phyloP scores from a whole-genome alignment of 2,888 invertebrate species.

The Pterostichus madidus region DNA sequence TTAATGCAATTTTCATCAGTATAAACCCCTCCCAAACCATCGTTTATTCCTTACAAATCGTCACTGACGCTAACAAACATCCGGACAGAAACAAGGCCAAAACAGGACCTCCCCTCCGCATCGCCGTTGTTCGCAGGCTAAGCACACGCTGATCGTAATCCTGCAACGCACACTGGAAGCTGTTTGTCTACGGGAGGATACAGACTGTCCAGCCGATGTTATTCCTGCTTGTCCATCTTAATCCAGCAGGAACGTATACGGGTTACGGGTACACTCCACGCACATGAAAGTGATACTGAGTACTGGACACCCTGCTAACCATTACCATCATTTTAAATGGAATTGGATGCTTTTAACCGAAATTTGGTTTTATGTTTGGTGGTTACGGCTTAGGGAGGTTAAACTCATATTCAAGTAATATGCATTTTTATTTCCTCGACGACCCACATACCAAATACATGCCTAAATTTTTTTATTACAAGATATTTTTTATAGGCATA shows the following conservation, averaged over 20 bases:
- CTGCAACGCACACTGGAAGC: background rate
- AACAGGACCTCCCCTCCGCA: no score
- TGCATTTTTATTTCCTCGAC: no score
- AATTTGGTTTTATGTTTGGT: slow-evolving; percentile 24
- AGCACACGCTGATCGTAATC: background rate
- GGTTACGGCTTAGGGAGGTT: background rate
- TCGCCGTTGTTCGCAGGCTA: no score
- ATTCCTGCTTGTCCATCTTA: slow-evolving; percentile 64
- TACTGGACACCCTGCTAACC: background rate
- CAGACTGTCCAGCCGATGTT: slow-evolving; percentile 59
- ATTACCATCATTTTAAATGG: slow-evolving; percentile 17
- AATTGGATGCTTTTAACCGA: slow-evolving; percentile 22
- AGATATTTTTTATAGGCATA: no score
- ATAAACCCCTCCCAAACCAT: no score
- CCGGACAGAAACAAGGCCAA: no score
- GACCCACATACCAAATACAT: no score
- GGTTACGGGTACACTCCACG: background rate
- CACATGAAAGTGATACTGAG: background rate
- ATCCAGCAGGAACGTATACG: slow-evolving; percentile 58
- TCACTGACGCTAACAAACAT: no score
- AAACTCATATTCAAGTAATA: no score
- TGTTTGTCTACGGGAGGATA: slow-evolving; percentile 62
- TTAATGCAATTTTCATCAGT: no score
- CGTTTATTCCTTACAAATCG: no score
- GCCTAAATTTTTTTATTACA: no score